These are phyloP conservation scores for Priocnemis perturbator DNA, from an alignment of 2,888 invertebrate species.

Conservation along the genomic window DNA sequence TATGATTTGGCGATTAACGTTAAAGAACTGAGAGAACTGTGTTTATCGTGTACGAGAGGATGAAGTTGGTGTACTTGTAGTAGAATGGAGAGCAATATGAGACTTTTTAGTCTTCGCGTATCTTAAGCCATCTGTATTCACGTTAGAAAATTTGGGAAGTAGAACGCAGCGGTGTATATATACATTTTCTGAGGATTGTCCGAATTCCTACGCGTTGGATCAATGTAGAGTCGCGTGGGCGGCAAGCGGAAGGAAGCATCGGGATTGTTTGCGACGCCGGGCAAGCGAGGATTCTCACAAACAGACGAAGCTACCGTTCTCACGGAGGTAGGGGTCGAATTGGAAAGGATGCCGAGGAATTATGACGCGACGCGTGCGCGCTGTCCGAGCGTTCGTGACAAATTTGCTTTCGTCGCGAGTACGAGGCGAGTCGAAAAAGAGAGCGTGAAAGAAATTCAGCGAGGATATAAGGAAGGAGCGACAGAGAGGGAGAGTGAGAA, in stretches of 20 bases:
- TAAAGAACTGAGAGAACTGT: too few relatives aligned
- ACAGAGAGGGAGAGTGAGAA: neutral
- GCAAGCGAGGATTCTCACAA: slow-evolving; percentile 12
- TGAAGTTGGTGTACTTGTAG: too few relatives aligned
- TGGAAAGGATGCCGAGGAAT: slow-evolving; percentile 49
- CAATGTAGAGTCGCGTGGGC: neutral
- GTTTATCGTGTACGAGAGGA: too few relatives aligned
- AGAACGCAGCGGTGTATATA: too few relatives aligned
- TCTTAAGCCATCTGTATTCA: too few relatives aligned
- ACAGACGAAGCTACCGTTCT: slow-evolving; percentile 16
- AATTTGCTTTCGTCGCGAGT: slow-evolving; percentile 58
- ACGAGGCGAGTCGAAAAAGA: slow-evolving; percentile 5
- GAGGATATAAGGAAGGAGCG: neutral
- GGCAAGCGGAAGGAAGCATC: too few relatives aligned
- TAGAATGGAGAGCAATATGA: too few relatives aligned
- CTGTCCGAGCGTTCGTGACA: slow-evolving; percentile 50
- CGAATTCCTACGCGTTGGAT: too few relatives aligned
- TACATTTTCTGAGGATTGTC: too few relatives aligned
- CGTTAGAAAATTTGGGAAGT: too few relatives aligned
- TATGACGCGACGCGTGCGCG: slow-evolving; percentile 39
- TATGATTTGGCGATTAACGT: too few relatives aligned
- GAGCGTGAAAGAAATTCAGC: slow-evolving; percentile 26
- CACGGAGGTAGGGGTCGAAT: slow-evolving; percentile 31
- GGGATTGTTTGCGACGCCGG: neutral
- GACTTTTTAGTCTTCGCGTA: too few relatives aligned